Evolutionary conservation across 92 coral and sea anemone species (phyloP).

Genomic region (Porites rus): DNA sequence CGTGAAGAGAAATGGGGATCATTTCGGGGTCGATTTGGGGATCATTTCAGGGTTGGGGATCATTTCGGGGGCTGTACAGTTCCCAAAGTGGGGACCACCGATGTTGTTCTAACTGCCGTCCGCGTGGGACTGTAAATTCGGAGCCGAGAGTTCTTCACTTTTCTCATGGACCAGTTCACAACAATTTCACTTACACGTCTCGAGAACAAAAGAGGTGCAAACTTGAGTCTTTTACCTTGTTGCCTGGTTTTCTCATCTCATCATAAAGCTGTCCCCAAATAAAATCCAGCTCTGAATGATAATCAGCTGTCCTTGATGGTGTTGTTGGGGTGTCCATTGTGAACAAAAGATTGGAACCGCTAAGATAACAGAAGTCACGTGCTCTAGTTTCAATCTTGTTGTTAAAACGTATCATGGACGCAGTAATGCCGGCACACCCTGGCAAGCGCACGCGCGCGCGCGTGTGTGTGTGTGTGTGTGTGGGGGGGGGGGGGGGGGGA

Average conservation of each 20-base stretch:
- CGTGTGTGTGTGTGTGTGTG: no score
- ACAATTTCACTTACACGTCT: not conserved
- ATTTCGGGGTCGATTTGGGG: no score
- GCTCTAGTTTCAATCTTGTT: not conserved
- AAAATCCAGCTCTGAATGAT: slow-evolving; percentile 80
- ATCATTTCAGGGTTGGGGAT: no score
- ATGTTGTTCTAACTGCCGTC: no score
- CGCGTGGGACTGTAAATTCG: no score
- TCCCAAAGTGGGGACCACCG: no score
- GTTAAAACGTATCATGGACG: no score
- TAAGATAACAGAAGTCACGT: not conserved
- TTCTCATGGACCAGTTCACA: not conserved
- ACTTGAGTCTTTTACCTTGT: slow-evolving; percentile 56
- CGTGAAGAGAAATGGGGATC: no score
- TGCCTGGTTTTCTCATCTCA: slow-evolving; percentile 77
- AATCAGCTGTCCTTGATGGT: slow-evolving; percentile 74
- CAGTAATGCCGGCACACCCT: no score
- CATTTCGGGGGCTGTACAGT: no score
- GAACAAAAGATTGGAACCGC: slow-evolving; percentile 67
- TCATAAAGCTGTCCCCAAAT: slow-evolving; percentile 78
- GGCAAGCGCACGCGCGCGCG: no score
- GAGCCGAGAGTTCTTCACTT: not conserved
- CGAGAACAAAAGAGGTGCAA: not conserved
- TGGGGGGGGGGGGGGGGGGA: no score
- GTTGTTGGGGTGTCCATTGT: slow-evolving; percentile 93